Evolutionary conservation across 2,888 invertebrate genomes (phyloP).

Genomic region (Rhagonycha fulva): DNA sequence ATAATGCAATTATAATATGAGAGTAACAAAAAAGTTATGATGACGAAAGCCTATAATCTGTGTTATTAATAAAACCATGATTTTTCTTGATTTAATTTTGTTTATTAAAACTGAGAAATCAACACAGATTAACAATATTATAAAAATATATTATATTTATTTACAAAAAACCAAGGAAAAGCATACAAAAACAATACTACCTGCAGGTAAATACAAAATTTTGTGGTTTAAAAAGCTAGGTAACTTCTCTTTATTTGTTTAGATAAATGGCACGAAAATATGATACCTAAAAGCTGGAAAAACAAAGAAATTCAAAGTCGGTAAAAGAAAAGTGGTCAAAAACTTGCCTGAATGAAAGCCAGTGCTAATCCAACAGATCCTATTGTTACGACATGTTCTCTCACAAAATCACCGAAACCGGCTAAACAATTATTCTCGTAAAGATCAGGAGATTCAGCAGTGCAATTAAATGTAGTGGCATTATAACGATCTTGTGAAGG

Average conservation of each 20-base stretch:
- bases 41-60: too few relatives aligned
- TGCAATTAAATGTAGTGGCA: conserved; percentile 51
- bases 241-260: conserved; percentile 71
- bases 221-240: conserved; percentile 28
- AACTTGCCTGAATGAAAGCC: conserved; percentile 82
- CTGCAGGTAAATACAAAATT: neutral
- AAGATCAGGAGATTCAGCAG: conserved; percentile 46
- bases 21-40: too few relatives aligned
- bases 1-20: too few relatives aligned
- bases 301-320: conserved; percentile 26
- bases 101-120: neutral
- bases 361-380: conserved; percentile 83
- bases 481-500: conserved; percentile 55
- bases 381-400: conserved; percentile 73
- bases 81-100: neutral
- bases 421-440: conserved; percentile 67
- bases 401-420: conserved; percentile 66
- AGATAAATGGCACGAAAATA: conserved; percentile 90
- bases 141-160: neutral
- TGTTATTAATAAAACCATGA: too few relatives aligned
- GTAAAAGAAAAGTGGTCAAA: conserved; percentile 11
- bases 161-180: neutral
- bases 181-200: neutral
- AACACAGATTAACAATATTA: neutral
- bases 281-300: conserved; percentile 80